Conservation (phyloP, 1,140 invertebrate genomes). For the Sweltsa coloradensis region DNA sequence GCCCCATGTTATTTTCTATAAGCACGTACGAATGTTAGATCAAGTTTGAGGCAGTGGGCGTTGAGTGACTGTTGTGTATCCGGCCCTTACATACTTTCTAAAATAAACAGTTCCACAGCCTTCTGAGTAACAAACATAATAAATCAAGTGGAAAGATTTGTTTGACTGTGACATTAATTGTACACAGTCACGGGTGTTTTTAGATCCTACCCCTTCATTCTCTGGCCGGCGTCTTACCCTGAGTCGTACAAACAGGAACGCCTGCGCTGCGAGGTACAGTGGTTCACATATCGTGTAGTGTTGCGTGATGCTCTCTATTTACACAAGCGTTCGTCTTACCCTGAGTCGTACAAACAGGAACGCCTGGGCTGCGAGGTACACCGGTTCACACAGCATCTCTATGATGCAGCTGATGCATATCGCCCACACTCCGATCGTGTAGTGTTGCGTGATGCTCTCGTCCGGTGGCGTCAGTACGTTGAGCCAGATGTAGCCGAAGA, state of each 20-base stretch:
- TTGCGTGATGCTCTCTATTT: constrained; percentile 43
- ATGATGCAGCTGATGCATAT: constrained; percentile 69
- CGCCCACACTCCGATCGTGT: constrained; percentile 67
- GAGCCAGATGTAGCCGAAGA: constrained; percentile 80
- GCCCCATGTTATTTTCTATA: no score
- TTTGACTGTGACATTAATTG: no score
- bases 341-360: constrained; percentile 79
- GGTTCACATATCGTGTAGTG: constrained; percentile 72
- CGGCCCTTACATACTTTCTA: no score
- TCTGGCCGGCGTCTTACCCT: constrained; percentile 57
- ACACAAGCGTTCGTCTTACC: no score
- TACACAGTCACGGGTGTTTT: no score
- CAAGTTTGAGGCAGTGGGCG: no score
- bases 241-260: constrained; percentile 77
- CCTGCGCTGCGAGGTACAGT: constrained; percentile 67
- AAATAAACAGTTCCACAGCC: no score
- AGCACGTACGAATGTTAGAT: no score
- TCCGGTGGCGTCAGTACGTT: constrained; percentile 54
- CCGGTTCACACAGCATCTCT: constrained; percentile 65
- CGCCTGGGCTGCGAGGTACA: constrained; percentile 68
- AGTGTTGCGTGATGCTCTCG: constrained; percentile 52
- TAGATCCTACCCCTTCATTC: background rate
- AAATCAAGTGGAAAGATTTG: no score
- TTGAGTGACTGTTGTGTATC: no score
- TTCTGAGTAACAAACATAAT: no score